These are phyloP conservation scores for Bimastos eiseni DNA, from an alignment of 2,888 invertebrate species.

Conservation along the genomic window DNA sequence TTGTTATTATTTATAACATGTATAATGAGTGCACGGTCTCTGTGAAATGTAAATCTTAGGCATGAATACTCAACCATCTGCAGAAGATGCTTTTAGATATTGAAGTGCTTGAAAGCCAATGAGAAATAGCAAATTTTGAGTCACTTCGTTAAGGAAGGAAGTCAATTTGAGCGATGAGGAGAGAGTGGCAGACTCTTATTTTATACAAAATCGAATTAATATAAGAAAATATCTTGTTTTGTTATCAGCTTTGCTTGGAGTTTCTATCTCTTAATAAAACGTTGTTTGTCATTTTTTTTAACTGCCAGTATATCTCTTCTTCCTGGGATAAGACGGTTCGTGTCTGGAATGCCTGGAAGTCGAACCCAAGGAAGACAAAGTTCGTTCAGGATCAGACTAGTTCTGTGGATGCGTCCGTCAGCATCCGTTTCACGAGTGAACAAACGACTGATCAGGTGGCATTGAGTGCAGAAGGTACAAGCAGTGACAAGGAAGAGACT, in stretches of 20 bases:
- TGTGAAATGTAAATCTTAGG: no score
- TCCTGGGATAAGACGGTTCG: conserved; percentile 61
- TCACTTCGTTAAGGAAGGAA: no score
- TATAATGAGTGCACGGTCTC: no score
- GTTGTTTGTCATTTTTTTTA: no score
- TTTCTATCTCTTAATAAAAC: no score
- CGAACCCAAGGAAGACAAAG: background rate
- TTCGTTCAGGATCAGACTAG: background rate
- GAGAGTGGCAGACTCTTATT: no score
- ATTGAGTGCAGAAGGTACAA: background rate
- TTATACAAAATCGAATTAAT: background rate
- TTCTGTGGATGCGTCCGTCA: background rate
- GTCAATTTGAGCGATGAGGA: no score
- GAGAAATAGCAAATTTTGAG: no score
- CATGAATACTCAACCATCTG: no score
- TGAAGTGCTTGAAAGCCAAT: no score
- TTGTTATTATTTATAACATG: no score
- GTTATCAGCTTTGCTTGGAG: background rate
- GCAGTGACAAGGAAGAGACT: background rate
- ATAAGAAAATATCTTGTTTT: background rate
- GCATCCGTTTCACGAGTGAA: background rate
- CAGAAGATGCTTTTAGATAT: no score
- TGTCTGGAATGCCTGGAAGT: conserved; percentile 61
- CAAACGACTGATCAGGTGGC: background rate
- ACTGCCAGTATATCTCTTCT: conserved; percentile 57